phyloP scores from a whole-genome alignment of 2,797 vertebrate genomes.

The Sorex maritimensis region DNA sequence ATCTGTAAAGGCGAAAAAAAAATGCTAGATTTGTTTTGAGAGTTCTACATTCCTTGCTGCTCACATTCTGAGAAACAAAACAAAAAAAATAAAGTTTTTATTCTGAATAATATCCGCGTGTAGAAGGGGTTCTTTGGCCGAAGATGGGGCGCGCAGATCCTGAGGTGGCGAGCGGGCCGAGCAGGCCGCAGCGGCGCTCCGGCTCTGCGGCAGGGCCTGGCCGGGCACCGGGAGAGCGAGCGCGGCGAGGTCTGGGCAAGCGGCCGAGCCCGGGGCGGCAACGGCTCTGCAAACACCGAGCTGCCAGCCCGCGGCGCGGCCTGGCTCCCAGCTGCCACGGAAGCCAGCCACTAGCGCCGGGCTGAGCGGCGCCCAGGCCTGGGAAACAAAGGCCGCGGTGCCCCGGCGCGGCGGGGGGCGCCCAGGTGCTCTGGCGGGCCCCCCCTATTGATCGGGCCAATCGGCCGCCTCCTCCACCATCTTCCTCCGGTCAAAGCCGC shows the following conservation, averaged over 20 bases:
- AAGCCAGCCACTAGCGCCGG: slow-evolving; percentile 11
- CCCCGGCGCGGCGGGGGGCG: slow-evolving; percentile 47
- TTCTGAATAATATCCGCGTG: slow-evolving; percentile 92
- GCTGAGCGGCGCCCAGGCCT: not conserved
- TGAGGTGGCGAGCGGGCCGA: not conserved
- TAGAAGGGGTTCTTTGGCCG: slow-evolving; percentile 86
- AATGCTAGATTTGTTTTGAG: slow-evolving; percentile 92
- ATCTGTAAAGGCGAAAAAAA: slow-evolving; percentile 87
- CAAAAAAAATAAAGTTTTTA: slow-evolving; percentile 93
- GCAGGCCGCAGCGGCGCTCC: slow-evolving; percentile 15
- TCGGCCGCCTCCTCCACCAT: slow-evolving; percentile 48
- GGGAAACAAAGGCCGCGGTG: slow-evolving; percentile 70
- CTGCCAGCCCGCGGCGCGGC: slow-evolving; percentile 54
- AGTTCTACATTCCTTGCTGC: slow-evolving; percentile 98
- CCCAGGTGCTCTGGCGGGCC: slow-evolving; percentile 74
- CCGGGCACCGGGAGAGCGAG: not conserved
- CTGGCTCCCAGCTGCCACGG: slow-evolving; percentile 78
- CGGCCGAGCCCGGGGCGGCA: not conserved
- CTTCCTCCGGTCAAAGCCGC: slow-evolving; percentile 61
- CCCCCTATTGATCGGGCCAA: not conserved
- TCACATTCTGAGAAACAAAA: slow-evolving; percentile 93
- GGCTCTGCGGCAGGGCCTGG: slow-evolving; percentile 16
- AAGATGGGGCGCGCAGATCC: slow-evolving; percentile 31
- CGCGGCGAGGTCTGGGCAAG: not conserved
- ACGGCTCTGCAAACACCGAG: not conserved